Evolutionary conservation across 2,888 invertebrate genomes (phyloP).

Genomic region (Drepanosiphum platanoidis): DNA sequence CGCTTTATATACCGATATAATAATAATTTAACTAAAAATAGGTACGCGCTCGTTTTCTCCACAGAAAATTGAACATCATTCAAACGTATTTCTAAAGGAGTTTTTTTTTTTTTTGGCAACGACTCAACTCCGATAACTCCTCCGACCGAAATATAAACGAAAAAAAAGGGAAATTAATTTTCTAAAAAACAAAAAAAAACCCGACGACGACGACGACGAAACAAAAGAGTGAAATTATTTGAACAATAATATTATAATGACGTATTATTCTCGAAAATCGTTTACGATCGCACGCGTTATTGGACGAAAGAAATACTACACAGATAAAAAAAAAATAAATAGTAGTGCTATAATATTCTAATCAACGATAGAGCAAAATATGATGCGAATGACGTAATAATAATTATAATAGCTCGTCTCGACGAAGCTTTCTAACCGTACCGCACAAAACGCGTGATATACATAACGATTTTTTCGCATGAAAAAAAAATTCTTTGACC

Average conservation of each 20-base stretch:
- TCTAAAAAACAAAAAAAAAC: not conserved
- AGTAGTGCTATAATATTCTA: too few species aligned
- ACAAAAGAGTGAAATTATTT: not conserved
- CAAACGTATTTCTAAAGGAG: not conserved
- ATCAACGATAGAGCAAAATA: not conserved
- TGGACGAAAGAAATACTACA: not conserved
- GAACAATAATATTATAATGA: not conserved
- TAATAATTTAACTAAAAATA: not conserved
- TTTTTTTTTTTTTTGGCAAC: not conserved
- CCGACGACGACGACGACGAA: too few species aligned
- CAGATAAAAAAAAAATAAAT: not conserved
- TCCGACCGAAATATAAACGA: not conserved
- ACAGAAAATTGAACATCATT: not conserved
- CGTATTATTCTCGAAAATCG: too few species aligned
- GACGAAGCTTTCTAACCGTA: not conserved
- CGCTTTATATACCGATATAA: not conserved
- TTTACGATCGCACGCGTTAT: not conserved
- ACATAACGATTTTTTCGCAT: not conserved
- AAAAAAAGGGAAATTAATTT: not conserved
- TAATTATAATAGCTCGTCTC: too few species aligned
- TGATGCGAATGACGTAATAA: not conserved
- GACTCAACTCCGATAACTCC: not conserved
- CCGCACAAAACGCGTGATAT: not conserved
- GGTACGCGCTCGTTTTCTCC: too few species aligned
- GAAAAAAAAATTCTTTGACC: not conserved